Percentiles rank a stretch among this genome's conserved stretches.
Conservation (phyloP, 1,140 invertebrate genomes). For the Tyrophagus putrescentiae region DNA sequence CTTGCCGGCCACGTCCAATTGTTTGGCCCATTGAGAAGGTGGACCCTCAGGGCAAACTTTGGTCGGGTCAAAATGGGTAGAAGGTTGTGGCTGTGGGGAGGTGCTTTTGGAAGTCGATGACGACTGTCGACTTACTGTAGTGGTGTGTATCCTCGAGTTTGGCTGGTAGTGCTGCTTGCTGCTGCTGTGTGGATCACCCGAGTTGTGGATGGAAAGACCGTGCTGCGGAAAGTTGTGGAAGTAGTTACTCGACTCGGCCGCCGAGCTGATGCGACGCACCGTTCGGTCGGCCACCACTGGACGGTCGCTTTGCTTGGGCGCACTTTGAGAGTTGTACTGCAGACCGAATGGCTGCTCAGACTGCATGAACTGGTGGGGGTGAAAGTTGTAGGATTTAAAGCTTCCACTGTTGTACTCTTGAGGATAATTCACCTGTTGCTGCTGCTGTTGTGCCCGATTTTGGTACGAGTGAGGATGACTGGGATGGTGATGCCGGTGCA, state of each 20-base stretch:
- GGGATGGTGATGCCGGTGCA: constrained; percentile 10
- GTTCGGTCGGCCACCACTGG: not conserved
- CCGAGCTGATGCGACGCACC: not conserved
- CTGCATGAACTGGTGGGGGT: not conserved
- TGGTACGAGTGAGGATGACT: not conserved
- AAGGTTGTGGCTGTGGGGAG: not conserved
- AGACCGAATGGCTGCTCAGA: not conserved
- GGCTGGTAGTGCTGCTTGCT: not conserved
- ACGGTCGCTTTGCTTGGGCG: too few relatives aligned
- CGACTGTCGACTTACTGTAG: not conserved
- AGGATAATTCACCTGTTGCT: too few relatives aligned
- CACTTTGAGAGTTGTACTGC: not conserved
- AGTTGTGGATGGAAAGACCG: not conserved
- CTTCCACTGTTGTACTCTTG: too few relatives aligned
- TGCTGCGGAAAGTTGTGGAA: not conserved
- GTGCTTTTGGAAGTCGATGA: not conserved
- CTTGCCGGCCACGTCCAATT: constrained; percentile 24
- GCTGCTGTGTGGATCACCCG: not conserved
- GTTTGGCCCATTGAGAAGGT: constrained; percentile 16
- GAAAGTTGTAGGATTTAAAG: too few relatives aligned
- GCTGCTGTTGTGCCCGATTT: not conserved
- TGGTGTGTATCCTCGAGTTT: not conserved
- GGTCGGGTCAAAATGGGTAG: constrained; percentile 25
- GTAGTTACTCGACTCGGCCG: not conserved
- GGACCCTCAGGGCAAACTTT: constrained; percentile 25